Conservation (phyloP, 2,888 invertebrate species). For the Scaptomyza flava region DNA sequence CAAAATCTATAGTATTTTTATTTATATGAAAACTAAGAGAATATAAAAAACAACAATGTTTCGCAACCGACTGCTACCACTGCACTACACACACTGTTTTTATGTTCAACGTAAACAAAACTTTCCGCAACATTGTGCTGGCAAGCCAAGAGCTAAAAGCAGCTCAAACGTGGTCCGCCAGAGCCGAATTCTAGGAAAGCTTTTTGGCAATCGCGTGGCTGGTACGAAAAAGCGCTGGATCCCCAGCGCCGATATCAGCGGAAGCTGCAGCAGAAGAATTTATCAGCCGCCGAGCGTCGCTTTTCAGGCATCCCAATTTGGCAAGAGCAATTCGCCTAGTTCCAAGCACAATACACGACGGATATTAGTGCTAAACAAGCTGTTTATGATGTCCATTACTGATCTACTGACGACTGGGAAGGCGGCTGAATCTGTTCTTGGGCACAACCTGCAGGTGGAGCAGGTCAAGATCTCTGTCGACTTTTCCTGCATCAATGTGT, state of each 20-base stretch:
- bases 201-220: slow-evolving; percentile 77
- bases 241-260: slow-evolving; percentile 49
- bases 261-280: slow-evolving; percentile 2
- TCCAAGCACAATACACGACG: slow-evolving; percentile 86
- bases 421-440: slow-evolving; percentile 86
- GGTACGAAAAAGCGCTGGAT: slow-evolving; percentile 82
- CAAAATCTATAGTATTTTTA: not conserved
- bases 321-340: slow-evolving; percentile 40
- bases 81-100: slow-evolving; percentile 9
- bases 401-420: slow-evolving; percentile 91
- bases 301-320: slow-evolving; percentile 62
- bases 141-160: slow-evolving; percentile 26
- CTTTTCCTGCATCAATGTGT: slow-evolving; percentile 89
- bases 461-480: slow-evolving; percentile 89
- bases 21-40: not conserved
- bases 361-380: slow-evolving; percentile 89
- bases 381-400: slow-evolving; percentile 92
- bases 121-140: not conserved
- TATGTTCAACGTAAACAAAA: slow-evolving; percentile 1
- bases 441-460: slow-evolving; percentile 89
- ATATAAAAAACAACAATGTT: slow-evolving; percentile 37
- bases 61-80: slow-evolving; percentile 38
- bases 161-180: slow-evolving; percentile 57
- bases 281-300: slow-evolving; percentile 37
- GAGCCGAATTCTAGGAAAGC: slow-evolving; percentile 80